These are phyloP conservation scores for Merodon equestris DNA, from an alignment of 2,888 invertebrate species.

Conservation along the genomic window DNA sequence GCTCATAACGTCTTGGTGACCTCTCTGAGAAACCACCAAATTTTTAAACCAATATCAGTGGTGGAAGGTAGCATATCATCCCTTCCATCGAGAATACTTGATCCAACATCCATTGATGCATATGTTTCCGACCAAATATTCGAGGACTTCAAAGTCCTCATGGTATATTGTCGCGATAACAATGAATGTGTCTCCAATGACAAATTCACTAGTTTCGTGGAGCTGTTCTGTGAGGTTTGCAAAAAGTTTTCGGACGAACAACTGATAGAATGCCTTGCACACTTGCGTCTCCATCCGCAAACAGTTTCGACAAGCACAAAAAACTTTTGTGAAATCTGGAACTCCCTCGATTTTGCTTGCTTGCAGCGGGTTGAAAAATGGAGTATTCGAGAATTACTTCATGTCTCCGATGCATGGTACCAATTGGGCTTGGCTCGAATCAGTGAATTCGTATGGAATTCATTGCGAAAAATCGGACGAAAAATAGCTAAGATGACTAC, in stretches of 20 bases:
- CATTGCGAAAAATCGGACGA: constrained; percentile 81
- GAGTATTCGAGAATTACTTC: constrained; percentile 81
- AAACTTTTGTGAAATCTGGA: constrained; percentile 84
- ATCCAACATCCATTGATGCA: constrained; percentile 22
- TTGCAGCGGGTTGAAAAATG: constrained; percentile 79
- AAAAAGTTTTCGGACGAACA: constrained; percentile 81
- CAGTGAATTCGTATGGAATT: constrained; percentile 81
- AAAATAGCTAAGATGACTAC: constrained; percentile 82
- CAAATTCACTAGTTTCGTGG: constrained; percentile 72
- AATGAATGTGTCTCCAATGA: constrained; percentile 71
- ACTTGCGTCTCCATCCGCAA: constrained; percentile 80
- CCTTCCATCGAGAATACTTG: constrained; percentile 56
- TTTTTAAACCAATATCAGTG: constrained; percentile 63
- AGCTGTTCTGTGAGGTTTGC: constrained; percentile 79
- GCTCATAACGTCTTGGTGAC: constrained; percentile 74
- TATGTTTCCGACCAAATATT: constrained; percentile 67
- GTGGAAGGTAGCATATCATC: background rate
- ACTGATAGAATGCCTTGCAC: constrained; percentile 80
- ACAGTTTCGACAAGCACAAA: constrained; percentile 80
- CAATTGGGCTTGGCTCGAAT: constrained; percentile 80
- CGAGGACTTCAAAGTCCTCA: constrained; percentile 70
- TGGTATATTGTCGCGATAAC: constrained; percentile 71
- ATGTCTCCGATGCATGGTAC: constrained; percentile 84
- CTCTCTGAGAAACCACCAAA: constrained; percentile 73
- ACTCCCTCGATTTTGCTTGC: constrained; percentile 84